Percentiles rank a stretch among this genome's conserved stretches.
phyloP scores from a whole-genome alignment of 2,888 invertebrate species.

The Chymomyza procnemis region DNA sequence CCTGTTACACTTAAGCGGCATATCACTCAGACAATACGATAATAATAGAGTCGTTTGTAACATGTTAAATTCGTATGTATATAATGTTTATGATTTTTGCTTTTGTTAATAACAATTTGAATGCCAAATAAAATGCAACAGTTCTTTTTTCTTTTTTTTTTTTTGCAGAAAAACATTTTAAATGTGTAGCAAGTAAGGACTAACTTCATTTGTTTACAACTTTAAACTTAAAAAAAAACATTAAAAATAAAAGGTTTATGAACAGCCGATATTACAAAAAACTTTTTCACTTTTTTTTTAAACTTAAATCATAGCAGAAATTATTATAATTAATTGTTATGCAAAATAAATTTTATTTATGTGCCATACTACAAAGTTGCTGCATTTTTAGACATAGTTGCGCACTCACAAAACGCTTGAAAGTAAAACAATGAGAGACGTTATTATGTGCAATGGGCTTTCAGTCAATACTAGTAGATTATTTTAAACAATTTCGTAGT shows the following conservation, averaged over 20 bases:
- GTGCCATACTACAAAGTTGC: background rate
- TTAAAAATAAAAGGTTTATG: background rate
- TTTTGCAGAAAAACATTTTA: no score
- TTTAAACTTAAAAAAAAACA: background rate
- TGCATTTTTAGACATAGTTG: background rate
- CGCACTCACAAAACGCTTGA: background rate
- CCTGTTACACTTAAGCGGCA: background rate
- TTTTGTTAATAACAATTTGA: slow-evolving; percentile 26
- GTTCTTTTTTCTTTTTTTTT: no score
- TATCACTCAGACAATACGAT: slow-evolving; percentile 7
- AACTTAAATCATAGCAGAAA: background rate
- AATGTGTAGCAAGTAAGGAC: slow-evolving; percentile 12
- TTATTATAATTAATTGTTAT: background rate
- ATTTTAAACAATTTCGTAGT: slow-evolving; percentile 51
- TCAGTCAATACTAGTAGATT: slow-evolving; percentile 55
- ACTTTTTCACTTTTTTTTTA: no score
- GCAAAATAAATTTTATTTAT: background rate
- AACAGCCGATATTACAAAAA: slow-evolving; percentile 5
- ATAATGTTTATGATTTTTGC: slow-evolving; percentile 17
- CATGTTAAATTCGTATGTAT: slow-evolving; percentile 64
- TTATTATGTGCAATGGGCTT: slow-evolving; percentile 16
- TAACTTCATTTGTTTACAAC: background rate
- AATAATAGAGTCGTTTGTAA: slow-evolving; percentile 48
- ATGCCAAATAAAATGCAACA: slow-evolving; percentile 33
- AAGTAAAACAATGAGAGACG: background rate